Evolutionary conservation across 2,888 invertebrate species (phyloP), one percentile per base, ranked within the genome.

Genomic region (Pelosia muscerda): DNA sequence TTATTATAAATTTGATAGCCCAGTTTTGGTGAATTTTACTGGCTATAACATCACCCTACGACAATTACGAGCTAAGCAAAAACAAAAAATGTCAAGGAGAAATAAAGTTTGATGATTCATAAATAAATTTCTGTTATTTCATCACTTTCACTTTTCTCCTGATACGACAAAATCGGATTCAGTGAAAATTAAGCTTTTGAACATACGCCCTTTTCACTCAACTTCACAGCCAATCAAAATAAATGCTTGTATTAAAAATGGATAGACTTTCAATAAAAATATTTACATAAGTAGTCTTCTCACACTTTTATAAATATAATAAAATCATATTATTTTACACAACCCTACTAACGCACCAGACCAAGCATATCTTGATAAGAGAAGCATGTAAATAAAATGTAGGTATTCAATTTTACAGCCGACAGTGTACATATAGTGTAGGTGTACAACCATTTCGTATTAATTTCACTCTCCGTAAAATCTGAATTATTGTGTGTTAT

Each of bases 381-480:
- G 11, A 49, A 49, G 49, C 49, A 28, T 53, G 22, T 62, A 53
- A 53, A 73, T 74, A 65, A 74, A 81, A 78, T 79, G 71, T 72
- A 78, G 79, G 71, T 72, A 68, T 72, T 75, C 70, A 68, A 73
- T 78, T 84, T 84, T 79, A 81, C 79, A 81, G 81, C 68, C 67
- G 69, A 59, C 74, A 79, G 81, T 83, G 75, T 84, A 69, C 81
- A n/a, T n/a, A n/a, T n/a, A 15, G n/a, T n/a, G 49, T 49, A 85
- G 78, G 23, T 61, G 72, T 84, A 85, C 55, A n/a, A 66, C 6
- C 31, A 78, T 84, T 69, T 75, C 74, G 77, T 74, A 74, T 80
- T 77, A 73, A 78, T 81, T 86, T 87, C 82, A 79, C 84, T 85
- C 71, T 85, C 82, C 42, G 76, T 69, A 70, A 60, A 66, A 67